Conservation (phyloP, 2,888 invertebrate species). For the Apamea epomidion region DNA sequence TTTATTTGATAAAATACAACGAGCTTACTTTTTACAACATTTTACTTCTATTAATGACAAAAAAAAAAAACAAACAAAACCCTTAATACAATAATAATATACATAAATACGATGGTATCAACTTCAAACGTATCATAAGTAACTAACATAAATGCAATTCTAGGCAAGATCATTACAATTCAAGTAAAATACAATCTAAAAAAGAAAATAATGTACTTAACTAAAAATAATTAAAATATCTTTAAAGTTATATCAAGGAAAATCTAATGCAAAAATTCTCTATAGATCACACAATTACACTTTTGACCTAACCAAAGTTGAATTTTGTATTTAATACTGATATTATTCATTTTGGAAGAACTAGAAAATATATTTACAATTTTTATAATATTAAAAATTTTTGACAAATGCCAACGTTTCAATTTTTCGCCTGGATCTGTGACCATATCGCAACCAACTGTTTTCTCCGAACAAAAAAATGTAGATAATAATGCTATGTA, state of each 20-base stretch:
- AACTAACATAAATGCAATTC: slow-evolving; percentile 90
- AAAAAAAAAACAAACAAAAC: slow-evolving; percentile 90
- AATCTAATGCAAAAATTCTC: slow-evolving; percentile 84
- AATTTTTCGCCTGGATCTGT: slow-evolving; percentile 88
- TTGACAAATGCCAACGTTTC: slow-evolving; percentile 84
- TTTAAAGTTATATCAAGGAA: slow-evolving; percentile 83
- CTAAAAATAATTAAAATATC: slow-evolving; percentile 79
- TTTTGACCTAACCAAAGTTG: slow-evolving; percentile 90
- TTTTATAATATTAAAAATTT: slow-evolving; percentile 68
- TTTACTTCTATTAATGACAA: slow-evolving; percentile 90
- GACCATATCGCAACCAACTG: slow-evolving; percentile 89
- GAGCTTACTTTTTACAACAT: slow-evolving; percentile 91
- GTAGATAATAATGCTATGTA: slow-evolving; percentile 70
- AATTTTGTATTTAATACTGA: slow-evolving; percentile 91
- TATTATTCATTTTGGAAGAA: slow-evolving; percentile 89
- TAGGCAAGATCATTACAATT: slow-evolving; percentile 89
- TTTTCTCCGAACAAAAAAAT: slow-evolving; percentile 71
- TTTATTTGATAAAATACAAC: slow-evolving; percentile 91
- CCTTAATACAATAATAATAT: slow-evolving; percentile 89
- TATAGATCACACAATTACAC: slow-evolving; percentile 89
- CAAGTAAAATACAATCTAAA: slow-evolving; percentile 84
- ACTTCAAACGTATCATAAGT: slow-evolving; percentile 88
- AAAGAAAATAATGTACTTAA: slow-evolving; percentile 77
- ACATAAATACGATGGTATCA: slow-evolving; percentile 90
- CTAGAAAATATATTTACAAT: slow-evolving; percentile 90